Conservation (phyloP, 2,888 invertebrate species). For the Tipula helvola region DNA sequence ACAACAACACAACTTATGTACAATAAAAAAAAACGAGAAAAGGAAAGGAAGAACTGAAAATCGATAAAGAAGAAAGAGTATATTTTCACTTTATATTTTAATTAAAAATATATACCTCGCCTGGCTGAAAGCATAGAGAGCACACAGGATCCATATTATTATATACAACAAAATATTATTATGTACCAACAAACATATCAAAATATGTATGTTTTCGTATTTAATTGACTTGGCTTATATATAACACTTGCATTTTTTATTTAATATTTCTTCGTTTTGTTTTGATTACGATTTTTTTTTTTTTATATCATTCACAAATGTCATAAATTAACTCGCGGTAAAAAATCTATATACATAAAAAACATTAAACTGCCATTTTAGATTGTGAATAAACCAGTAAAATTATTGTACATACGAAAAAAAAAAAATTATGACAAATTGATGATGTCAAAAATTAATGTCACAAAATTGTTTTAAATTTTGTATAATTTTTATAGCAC, state of each 20-base stretch:
- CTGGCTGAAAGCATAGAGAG: conserved; percentile 36
- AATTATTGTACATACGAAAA: background rate
- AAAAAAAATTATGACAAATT: background rate
- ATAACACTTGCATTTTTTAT: background rate
- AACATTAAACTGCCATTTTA: background rate
- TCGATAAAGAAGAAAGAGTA: conserved; percentile 7
- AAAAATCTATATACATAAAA: background rate
- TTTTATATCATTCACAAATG: background rate
- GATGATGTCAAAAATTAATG: background rate
- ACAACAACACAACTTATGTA: background rate
- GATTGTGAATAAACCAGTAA: background rate
- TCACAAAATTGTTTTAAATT: background rate
- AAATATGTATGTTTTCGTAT: background rate
- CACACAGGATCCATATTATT: conserved; percentile 32
- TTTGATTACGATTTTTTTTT: background rate
- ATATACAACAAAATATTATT: background rate
- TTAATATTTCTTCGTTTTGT: background rate
- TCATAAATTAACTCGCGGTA: background rate
- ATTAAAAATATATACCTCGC: conserved; percentile 24
- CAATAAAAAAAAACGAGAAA: conserved; percentile 7
- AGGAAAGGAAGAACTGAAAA: background rate
- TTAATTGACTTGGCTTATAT: background rate
- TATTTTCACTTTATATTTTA: conserved; percentile 6
- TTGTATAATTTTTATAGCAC: background rate
- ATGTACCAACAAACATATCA: background rate